Evolutionary conservation across 2,797 vertebrate genomes (phyloP), one percentile per base, ranked within the genome.

Genomic region (Gorsachius magnificus): DNA sequence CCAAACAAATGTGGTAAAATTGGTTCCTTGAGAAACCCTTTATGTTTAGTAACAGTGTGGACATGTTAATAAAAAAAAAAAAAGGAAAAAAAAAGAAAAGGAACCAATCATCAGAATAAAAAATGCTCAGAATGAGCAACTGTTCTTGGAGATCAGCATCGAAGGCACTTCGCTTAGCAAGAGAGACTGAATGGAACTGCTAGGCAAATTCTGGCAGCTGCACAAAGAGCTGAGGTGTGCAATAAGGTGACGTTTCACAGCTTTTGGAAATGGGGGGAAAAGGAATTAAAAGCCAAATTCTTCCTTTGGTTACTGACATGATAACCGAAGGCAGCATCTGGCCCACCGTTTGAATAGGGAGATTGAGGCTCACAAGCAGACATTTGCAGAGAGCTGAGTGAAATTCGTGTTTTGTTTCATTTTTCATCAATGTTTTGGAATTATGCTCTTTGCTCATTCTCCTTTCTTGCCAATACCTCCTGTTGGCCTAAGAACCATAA

Each of bases 1-100:
- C 97, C 92, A 97, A 96, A 97, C 96, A 96, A 98, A 98, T 91
- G 92, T 96, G 95, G 96, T 92, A 95, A 96, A 97, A 96, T 96
- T 90, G 89, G 94, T 93, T 97, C 96, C 92, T 95, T 87, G 93
- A 97, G 97, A 97, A 98, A 96, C 79, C 83, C 97, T 98, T 97
- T 96, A 90, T 91, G 94, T 96, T 96, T 93, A 95, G 96, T 90
- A 97, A 97, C 91, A 95, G 92, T 65, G 96, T 83, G 94, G 96
- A 97, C 91, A 91, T 75, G 96, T 95, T 94, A 91, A 97, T 94
- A 91, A 95, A 96, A 96, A 77, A 79, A 78, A 70, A 10, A 15
- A 24, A 4, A 5, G 9, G 11, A 1, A 28, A 15, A 53, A 20
- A 53, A 33, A 61, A 93, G 36, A 48, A 57, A 89, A 63, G 17